Evolutionary conservation across 2,888 invertebrate genomes (phyloP).

Genomic region (Steinernema scapterisci): DNA sequence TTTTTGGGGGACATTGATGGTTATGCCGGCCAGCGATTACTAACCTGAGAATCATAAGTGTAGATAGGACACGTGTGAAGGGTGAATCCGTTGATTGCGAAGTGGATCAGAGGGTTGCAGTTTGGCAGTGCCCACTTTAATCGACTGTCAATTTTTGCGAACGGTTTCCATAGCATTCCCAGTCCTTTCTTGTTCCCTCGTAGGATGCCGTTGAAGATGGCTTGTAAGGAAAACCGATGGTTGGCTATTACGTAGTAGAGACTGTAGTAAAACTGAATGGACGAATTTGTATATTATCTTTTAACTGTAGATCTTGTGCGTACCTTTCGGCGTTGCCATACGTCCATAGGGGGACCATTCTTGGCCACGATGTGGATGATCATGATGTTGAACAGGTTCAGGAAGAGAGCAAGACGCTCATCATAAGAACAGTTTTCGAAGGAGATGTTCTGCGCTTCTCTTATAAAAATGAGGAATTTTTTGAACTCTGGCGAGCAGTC

Average conservation of each 20-base stretch:
- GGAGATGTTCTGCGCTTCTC: constrained; percentile 66
- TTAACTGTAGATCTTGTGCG: too few species aligned
- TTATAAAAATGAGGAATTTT: constrained; percentile 66
- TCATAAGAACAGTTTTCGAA: constrained; percentile 51
- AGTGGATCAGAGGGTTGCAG: constrained; percentile 70
- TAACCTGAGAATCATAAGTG: constrained; percentile 69
- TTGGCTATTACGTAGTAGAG: constrained; percentile 70
- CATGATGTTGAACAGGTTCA: constrained; percentile 71
- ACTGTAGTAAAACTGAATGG: constrained; percentile 71
- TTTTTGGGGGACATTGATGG: too few species aligned
- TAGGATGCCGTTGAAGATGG: constrained; percentile 71
- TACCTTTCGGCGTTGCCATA: constrained; percentile 70
- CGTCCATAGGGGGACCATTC: constrained; percentile 68
- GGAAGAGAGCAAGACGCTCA: constrained; percentile 70
- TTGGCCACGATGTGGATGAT: constrained; percentile 70
- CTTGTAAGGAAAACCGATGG: constrained; percentile 70
- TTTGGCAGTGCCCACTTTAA: constrained; percentile 65
- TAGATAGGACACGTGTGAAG: constrained; percentile 71
- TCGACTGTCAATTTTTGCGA: constrained; percentile 62
- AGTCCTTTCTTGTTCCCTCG: constrained; percentile 70
- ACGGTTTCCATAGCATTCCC: constrained; percentile 69
- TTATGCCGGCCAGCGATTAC: constrained; percentile 25
- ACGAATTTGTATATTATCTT: constrained; percentile 34
- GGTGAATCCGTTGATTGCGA: constrained; percentile 71
- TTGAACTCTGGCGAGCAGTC: constrained; percentile 67